These are phyloP conservation scores for Heliangelus exortis DNA, from an alignment of 2,797 vertebrate genomes.

Conservation along the genomic window DNA sequence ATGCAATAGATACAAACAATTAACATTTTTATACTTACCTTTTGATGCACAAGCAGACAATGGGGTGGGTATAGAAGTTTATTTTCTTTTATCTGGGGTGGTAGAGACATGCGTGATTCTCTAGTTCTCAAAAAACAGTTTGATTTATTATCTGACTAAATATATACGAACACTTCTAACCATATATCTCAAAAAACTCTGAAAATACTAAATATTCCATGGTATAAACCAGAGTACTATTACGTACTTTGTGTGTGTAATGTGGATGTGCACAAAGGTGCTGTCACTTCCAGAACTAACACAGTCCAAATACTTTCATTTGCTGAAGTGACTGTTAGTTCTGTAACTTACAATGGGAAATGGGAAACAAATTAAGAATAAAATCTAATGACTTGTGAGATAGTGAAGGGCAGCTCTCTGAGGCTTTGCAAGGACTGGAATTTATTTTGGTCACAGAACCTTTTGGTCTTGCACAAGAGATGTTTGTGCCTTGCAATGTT, in stretches of 20 bases:
- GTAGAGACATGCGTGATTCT: not conserved
- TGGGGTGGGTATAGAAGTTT: slow-evolving; percentile 50
- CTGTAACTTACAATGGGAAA: not conserved
- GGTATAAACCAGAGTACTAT: not conserved
- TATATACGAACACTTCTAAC: slow-evolving; percentile 11
- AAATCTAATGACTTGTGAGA: not conserved
- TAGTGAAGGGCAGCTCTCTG: not conserved
- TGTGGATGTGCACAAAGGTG: not conserved
- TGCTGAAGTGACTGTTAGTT: not conserved
- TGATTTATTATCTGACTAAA: slow-evolving; percentile 51
- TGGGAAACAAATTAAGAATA: not conserved
- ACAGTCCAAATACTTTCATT: not conserved
- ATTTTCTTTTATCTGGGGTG: slow-evolving; percentile 36
- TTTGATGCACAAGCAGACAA: slow-evolving; percentile 20
- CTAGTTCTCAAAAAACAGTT: slow-evolving; percentile 54
- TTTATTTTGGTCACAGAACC: not conserved
- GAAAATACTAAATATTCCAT: slow-evolving; percentile 26
- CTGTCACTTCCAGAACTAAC: not conserved
- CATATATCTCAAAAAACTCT: not conserved
- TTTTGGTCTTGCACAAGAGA: not conserved
- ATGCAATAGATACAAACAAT: not conserved
- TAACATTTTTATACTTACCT: slow-evolving; percentile 1
- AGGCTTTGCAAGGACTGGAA: not conserved
- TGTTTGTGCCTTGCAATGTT: not conserved
- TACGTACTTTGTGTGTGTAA: not conserved